Conservation (phyloP, 1,140 invertebrate genomes). For the Drosophila ambigua region DNA sequence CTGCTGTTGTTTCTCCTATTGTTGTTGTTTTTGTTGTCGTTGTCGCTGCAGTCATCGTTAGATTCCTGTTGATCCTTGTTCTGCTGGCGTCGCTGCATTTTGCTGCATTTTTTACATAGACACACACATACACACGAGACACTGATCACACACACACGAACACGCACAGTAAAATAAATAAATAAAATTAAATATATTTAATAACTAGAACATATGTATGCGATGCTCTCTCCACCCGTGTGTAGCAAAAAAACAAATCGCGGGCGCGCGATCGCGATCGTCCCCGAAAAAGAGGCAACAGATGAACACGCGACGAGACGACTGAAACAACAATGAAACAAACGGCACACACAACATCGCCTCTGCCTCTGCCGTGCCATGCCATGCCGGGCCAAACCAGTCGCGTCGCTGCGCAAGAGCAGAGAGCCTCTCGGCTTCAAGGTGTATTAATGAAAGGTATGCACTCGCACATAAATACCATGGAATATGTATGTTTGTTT, state of each 20-base stretch:
- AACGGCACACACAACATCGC: constrained; percentile 16
- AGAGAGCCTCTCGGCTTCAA: constrained; percentile 2
- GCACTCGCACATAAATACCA: too few species aligned
- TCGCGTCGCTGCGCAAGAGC: constrained; percentile 5
- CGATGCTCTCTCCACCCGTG: constrained; percentile 16
- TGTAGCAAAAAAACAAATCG: constrained; percentile 30
- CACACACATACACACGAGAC: constrained; percentile 8
- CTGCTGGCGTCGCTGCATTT: constrained; percentile 53
- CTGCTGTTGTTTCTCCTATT: background rate
- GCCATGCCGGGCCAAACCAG: constrained; percentile 27
- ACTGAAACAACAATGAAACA: constrained; percentile 57
- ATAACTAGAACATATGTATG: constrained; percentile 19
- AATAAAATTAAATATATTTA: constrained; percentile 18
- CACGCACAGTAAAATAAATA: constrained; percentile 23
- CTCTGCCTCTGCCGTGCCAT: background rate
- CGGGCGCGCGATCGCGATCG: constrained; percentile 19
- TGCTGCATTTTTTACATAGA: constrained; percentile 36
- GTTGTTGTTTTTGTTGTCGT: constrained; percentile 30
- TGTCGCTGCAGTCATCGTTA: constrained; percentile 1
- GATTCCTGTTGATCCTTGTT: constrained; percentile 46
- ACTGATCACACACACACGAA: constrained; percentile 14
- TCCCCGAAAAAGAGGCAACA: constrained; percentile 18
- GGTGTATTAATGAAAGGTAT: too few species aligned
- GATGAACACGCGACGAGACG: constrained; percentile 48
- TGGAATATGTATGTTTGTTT: too few species aligned